Base-by-base conservation (phyloP, 2,113 vertebrate species). In the Aplodontia rufa region DNA sequence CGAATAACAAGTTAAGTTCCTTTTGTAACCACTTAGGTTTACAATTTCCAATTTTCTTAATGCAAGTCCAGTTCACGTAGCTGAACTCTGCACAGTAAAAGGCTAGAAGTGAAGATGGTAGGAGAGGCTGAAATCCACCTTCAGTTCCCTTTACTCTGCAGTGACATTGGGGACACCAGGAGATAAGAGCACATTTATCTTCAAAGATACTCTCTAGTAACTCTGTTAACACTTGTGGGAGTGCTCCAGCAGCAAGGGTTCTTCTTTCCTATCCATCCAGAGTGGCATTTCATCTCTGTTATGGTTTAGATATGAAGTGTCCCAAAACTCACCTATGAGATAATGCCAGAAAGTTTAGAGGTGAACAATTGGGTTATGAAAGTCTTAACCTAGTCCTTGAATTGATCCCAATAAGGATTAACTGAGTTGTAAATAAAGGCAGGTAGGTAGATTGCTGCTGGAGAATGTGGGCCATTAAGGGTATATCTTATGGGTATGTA, bases 161-260 rank as follows among this genome's bases (percentile, higher is more conserved):
- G 17, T 6, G 32, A 47, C 22, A 3, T 6, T 94, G 84, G 12
- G 68, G 17, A 1, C 6, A 6, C 1, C 0, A 6, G 40, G 11
- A 87, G 10, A 8, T 42, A 86, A 26, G 24, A 60, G 9, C 4
- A 37, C 2, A 0, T 66, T 91, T 26, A 45, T 9, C 16, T 68
- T 74, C 17, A 49, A 47, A 64, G n/a, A 22, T 5, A 3, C 22
- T 49, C 22, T 26, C 5, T 10, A 60, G 24, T 11, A 11, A 26
- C n/a, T 60, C 24, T 10, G 58, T 55, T 55, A 55, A 22, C 53
- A 55, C 1, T 69, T 30, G 26, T 20, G 28, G 13, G 35, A 19
- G 1, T 11, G 22, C 69, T 6, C 17, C 13, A 66, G 37, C 49
- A 32, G 3, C 11, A 53, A 62, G 0, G 9, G 20, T 4, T 0